A percentile compares a stretch with the other conserved stretches of the same genome.
Evolutionary conservation across 1,140 invertebrate genomes (phyloP).

Genomic region (Mizuhopecten yessoensis): DNA sequence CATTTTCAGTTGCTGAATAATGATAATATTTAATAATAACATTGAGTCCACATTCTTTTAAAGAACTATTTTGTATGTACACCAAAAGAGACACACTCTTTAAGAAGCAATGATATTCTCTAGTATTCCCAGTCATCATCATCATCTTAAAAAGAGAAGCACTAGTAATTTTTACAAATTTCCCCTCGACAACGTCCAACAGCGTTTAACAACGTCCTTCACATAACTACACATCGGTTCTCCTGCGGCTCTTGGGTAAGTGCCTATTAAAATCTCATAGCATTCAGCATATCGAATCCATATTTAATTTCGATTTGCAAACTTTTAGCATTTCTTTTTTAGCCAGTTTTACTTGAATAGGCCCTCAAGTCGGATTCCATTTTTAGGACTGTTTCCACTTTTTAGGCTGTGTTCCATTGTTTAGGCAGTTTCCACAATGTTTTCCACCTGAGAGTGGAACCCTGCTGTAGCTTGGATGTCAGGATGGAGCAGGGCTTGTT

Average conservation of each 20-base stretch:
- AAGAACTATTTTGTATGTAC: not conserved
- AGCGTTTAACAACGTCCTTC: not conserved
- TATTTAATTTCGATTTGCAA: not conserved
- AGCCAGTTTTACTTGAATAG: not conserved
- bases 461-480: slow-evolving; percentile 56
- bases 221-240: not conserved
- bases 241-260: not conserved
- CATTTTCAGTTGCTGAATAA: slow-evolving; percentile 24
- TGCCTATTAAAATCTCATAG: not conserved
- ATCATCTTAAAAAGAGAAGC: not conserved
- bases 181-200: not conserved
- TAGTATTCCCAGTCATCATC: not conserved
- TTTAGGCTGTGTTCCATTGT: not conserved
- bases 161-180: not conserved
- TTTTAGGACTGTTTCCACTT: not conserved
- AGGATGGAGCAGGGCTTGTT: slow-evolving; percentile 51
- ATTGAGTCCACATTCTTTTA: slow-evolving; percentile 19
- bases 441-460: slow-evolving; percentile 14
- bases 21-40: not conserved
- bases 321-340: not conserved
- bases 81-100: not conserved
- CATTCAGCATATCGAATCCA: not conserved
- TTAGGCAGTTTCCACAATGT: not conserved
- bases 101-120: not conserved
- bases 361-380: not conserved